phyloP scores from a whole-genome alignment of 2,797 vertebrate species.

The Nyctalus aviator region DNA sequence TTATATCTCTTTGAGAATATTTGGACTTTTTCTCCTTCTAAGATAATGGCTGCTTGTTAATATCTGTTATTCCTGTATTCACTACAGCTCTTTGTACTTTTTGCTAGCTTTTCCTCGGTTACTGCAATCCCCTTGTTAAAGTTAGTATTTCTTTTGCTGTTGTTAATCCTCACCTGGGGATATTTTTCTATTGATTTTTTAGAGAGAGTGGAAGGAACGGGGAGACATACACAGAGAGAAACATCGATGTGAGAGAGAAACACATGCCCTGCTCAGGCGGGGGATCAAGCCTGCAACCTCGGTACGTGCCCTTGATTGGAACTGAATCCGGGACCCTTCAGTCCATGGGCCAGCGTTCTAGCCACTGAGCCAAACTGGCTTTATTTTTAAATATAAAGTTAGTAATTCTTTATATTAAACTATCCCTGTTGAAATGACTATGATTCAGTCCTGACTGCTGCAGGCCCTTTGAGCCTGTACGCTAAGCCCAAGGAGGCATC shows the following conservation, averaged over 20 bases:
- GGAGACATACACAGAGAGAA: no score
- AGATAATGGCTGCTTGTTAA: background rate
- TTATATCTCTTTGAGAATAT: constrained; percentile 3
- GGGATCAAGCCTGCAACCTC: no score
- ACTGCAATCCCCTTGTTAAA: background rate
- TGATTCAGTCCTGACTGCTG: background rate
- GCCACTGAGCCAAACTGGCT: no score
- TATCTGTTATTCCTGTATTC: background rate
- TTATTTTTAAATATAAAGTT: background rate
- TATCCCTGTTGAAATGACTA: background rate
- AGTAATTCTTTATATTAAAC: constrained; percentile 27
- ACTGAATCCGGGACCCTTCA: no score
- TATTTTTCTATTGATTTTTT: no score
- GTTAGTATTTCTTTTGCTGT: no score
- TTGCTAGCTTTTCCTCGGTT: background rate
- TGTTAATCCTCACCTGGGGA: no score
- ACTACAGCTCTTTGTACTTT: background rate
- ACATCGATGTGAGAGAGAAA: no score
- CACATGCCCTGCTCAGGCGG: accelerated
- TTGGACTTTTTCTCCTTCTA: background rate
- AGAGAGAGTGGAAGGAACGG: no score
- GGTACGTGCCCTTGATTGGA: no score
- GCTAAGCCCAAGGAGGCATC: background rate
- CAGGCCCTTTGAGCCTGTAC: background rate
- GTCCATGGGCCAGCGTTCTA: no score